Conservation (phyloP, 2,797 vertebrate species). For the Percopsis omiscomaycus region DNA sequence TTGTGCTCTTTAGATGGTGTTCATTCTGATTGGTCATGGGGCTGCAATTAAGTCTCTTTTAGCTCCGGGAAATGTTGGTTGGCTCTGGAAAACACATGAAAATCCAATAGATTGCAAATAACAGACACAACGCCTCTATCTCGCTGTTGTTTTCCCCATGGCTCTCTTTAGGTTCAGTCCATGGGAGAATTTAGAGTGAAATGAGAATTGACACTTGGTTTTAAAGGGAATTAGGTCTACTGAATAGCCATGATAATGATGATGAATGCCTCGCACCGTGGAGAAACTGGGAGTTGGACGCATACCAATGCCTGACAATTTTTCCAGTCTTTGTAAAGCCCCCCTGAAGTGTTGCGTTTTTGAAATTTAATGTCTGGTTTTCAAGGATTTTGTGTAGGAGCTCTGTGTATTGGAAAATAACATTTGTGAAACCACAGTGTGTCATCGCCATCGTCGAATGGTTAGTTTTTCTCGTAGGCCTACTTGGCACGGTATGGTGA, state of each 20-base stretch:
- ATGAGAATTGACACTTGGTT: constrained; percentile 73
- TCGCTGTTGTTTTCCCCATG: constrained; percentile 48
- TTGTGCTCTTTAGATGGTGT: constrained; percentile 50
- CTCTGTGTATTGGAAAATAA: constrained; percentile 8
- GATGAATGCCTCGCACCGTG: constrained; percentile 65
- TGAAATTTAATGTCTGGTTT: constrained; percentile 29
- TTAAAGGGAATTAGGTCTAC: constrained; percentile 66
- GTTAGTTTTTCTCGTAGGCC: background rate
- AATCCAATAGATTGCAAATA: constrained; percentile 39
- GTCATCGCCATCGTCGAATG: background rate
- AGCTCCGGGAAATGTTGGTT: constrained; percentile 37
- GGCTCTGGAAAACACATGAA: constrained; percentile 32
- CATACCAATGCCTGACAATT: constrained; percentile 61
- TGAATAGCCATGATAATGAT: constrained; percentile 71
- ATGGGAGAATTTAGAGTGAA: constrained; percentile 68
- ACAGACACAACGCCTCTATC: constrained; percentile 32
- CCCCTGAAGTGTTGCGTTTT: constrained; percentile 50
- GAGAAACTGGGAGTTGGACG: constrained; percentile 67
- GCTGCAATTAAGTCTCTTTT: constrained; percentile 72
- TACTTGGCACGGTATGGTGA: background rate
- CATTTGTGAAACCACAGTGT: constrained; percentile 2
- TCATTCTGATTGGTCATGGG: constrained; percentile 73
- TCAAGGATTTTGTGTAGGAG: constrained; percentile 15
- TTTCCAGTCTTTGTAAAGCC: constrained; percentile 46
- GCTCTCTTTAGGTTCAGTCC: constrained; percentile 52